These are phyloP conservation scores for Lanistes nyassanus DNA, from an alignment of 1,140 invertebrate species.

Conservation along the genomic window DNA sequence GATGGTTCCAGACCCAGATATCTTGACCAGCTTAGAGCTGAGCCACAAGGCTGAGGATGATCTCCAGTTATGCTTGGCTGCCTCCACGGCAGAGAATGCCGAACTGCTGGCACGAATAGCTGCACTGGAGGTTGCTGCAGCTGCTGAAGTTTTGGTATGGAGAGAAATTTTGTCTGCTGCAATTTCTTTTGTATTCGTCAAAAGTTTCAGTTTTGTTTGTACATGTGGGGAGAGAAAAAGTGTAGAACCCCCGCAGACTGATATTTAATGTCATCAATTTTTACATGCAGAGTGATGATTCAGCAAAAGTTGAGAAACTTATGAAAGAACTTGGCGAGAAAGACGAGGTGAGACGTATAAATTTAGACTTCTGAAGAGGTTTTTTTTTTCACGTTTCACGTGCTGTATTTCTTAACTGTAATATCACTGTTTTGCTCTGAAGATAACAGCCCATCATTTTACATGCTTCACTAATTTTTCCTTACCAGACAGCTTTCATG, in stretches of 20 bases:
- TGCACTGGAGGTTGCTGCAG: conserved; percentile 39
- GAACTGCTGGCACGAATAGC: conserved; percentile 41
- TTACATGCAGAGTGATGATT: conserved; percentile 22
- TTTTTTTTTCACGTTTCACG: no score
- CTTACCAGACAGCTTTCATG: no score
- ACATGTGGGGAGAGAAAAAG: no score
- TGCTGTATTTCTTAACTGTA: no score
- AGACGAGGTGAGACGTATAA: conserved; percentile 21
- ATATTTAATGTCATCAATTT: no score
- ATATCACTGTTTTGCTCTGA: no score
- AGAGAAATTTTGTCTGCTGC: neutral
- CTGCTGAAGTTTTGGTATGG: conserved; percentile 10
- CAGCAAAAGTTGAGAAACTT: conserved; percentile 25
- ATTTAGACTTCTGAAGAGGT: no score
- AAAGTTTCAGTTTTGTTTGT: neutral
- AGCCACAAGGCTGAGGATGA: conserved; percentile 41
- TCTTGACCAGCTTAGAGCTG: conserved; percentile 45
- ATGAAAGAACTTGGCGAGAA: conserved; percentile 22
- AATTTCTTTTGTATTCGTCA: neutral
- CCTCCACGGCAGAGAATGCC: conserved; percentile 44
- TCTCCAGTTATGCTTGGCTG: conserved; percentile 38
- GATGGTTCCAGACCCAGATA: conserved; percentile 53
- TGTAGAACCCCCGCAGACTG: no score
- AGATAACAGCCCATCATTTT: no score
- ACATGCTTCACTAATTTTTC: no score